These are phyloP conservation scores for Carposina sasakii DNA, from an alignment of 1,140 invertebrate genomes.

Conservation along the genomic window DNA sequence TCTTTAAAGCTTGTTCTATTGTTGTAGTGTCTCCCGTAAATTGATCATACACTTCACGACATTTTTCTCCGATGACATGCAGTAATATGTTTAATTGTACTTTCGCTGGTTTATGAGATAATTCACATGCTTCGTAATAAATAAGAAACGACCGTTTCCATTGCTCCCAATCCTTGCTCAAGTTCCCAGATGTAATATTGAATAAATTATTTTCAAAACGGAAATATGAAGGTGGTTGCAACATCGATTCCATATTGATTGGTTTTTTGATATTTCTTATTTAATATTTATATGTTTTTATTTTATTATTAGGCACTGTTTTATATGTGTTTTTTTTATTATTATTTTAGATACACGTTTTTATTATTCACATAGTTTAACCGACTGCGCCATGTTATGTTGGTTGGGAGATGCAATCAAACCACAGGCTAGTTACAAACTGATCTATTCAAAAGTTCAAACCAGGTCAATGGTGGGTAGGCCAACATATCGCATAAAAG, in stretches of 20 bases:
- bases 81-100: constrained; percentile 15
- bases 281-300: no score
- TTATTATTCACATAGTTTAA: no score
- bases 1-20: constrained; percentile 8
- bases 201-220: constrained; percentile 4
- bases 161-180: constrained; percentile 2
- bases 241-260: constrained; percentile 9
- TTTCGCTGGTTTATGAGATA: constrained; percentile 10
- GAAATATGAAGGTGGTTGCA: constrained; percentile 4
- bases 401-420: no score
- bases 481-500: no score
- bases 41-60: constrained; percentile 22
- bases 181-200: constrained; percentile 6
- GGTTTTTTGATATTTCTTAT: no score
- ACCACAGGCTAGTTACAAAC: no score
- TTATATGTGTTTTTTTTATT: no score
- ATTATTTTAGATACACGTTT: no score
- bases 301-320: no score
- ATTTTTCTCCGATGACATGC: constrained; percentile 15
- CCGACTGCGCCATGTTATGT: no score
- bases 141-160: constrained; percentile 7
- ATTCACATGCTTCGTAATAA: constrained; percentile 22
- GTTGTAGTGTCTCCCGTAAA: constrained; percentile 13
- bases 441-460: no score
- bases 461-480: no score